Evolutionary conservation across 1,140 invertebrate genomes (phyloP).

Genomic region (Papilio aristodemus): DNA sequence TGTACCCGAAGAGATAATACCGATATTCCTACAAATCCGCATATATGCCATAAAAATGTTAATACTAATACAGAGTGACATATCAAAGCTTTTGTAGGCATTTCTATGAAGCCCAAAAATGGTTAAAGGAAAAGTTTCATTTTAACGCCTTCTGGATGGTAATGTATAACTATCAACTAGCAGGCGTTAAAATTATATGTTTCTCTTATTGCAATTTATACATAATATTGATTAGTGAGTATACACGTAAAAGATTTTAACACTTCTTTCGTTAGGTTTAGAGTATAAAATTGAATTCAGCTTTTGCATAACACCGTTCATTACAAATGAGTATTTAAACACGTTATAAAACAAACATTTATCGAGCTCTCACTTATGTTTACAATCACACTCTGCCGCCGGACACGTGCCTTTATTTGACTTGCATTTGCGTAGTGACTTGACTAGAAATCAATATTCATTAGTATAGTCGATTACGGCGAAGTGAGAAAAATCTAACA

Average conservation of each 20-base stretch:
- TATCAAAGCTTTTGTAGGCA: slow-evolving; percentile 8
- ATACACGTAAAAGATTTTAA: background rate
- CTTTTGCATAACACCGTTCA: slow-evolving; percentile 8
- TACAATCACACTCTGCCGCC: slow-evolving; percentile 41
- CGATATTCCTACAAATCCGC: slow-evolving; percentile 24
- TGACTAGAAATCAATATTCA: slow-evolving; percentile 22
- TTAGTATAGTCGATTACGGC: slow-evolving; percentile 3
- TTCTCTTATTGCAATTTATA: too few species aligned
- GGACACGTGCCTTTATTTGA: slow-evolving; percentile 43
- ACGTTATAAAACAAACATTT: slow-evolving; percentile 41
- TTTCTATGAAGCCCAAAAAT: slow-evolving; percentile 2
- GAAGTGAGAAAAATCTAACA: background rate
- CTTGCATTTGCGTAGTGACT: slow-evolving; percentile 15
- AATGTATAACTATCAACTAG: too few species aligned
- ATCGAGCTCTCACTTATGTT: slow-evolving; percentile 44
- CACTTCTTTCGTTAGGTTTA: background rate
- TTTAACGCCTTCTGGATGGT: too few species aligned
- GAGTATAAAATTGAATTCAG: background rate
- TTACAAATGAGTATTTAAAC: slow-evolving; percentile 25
- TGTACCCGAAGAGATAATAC: slow-evolving; percentile 35
- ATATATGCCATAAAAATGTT: slow-evolving; percentile 28
- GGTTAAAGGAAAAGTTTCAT: background rate
- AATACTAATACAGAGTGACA: slow-evolving; percentile 29
- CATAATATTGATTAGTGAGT: background rate
- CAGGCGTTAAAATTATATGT: too few species aligned